Percentiles rank a stretch among this genome's conserved stretches.
phyloP scores from a whole-genome alignment of 1,140 invertebrate species.

The Ceratitis capitata region DNA sequence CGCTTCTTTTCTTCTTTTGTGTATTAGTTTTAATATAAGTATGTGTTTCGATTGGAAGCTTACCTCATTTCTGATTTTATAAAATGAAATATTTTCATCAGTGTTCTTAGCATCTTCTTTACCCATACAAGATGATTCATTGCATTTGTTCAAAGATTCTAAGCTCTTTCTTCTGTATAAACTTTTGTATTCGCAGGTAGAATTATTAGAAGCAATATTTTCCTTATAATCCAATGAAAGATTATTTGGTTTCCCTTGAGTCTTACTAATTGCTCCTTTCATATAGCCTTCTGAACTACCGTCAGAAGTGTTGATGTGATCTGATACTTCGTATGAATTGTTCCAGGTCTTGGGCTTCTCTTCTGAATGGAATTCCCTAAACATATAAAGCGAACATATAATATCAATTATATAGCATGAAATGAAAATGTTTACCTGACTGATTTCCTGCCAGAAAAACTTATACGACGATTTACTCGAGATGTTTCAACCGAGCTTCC shows the following conservation, averaged over 20 bases:
- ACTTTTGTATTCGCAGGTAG: not conserved
- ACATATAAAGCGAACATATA: not conserved
- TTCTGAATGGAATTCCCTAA: conserved; percentile 29
- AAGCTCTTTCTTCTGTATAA: not conserved
- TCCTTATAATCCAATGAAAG: not conserved
- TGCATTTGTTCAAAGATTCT: not conserved
- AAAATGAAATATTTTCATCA: not conserved
- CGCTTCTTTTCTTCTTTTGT: too few relatives aligned
- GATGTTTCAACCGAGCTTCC: not conserved
- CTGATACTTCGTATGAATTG: conserved; percentile 41
- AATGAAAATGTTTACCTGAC: conserved; percentile 21
- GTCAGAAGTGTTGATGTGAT: not conserved
- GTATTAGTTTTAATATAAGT: too few relatives aligned
- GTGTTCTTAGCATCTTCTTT: not conserved
- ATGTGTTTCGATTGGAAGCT: not conserved
- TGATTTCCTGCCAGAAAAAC: conserved; percentile 36
- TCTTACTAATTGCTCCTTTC: not conserved
- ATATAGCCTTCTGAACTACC: not conserved
- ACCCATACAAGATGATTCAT: not conserved
- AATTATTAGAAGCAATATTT: not conserved
- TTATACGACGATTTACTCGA: conserved; percentile 26
- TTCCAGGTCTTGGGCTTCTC: conserved; percentile 41
- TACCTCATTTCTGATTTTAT: not conserved
- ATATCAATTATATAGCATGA: not conserved
- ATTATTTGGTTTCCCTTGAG: not conserved